Evolutionary conservation across 2,888 invertebrate genomes (phyloP), one percentile per base, ranked within the genome.

Genomic region (Cabera pusaria): DNA sequence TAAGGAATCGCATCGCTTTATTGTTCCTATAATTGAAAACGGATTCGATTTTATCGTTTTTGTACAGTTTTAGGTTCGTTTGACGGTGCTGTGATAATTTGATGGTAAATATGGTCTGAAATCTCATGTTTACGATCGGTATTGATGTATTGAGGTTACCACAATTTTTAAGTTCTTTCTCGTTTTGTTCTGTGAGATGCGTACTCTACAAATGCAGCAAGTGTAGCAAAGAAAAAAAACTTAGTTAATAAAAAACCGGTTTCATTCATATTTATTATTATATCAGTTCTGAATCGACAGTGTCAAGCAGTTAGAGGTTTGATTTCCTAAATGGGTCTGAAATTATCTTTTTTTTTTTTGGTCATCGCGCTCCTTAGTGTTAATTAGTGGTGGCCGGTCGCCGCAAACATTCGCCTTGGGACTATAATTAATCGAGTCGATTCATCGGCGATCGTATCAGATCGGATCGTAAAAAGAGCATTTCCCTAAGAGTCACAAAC

Each of bases 381-480:
- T 76, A 78, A 77, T 77, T 72, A 76, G 69, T 63, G 68, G 49
- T 66, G 68, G 50, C 61, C 60, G 54, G 62, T 65, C 67, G 63
- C 65, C 66, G 63, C 70, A 71, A 72, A 70, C 66, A 74, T 77
- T 68, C 66, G 62, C 60, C 64, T 62, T 63, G 61, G 69, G 61
- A 64, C 59, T 50, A 62, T 74, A 79, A 82, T 81, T 77, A 83
- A 82, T 82, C 76, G 77, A 71, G 57, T 72, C 77, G 74, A 80
- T 78, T 66, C 74, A 73, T 80, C 69, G 64, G 60, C 66, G 83
- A 83, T 83, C 61, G 71, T 81, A 85, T 85, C 82, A 72, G 68
- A 56, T 65, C 43, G 72, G 64, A 72, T 72, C 69, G 71, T 73
- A 73, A 75, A 74, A 74, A 68, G 64, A 71, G 70, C 72, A 81